A percentile compares a stretch with the other conserved stretches of the same genome.
Conservation (phyloP, 2,797 vertebrate genomes). For the Danio kyathit region DNA sequence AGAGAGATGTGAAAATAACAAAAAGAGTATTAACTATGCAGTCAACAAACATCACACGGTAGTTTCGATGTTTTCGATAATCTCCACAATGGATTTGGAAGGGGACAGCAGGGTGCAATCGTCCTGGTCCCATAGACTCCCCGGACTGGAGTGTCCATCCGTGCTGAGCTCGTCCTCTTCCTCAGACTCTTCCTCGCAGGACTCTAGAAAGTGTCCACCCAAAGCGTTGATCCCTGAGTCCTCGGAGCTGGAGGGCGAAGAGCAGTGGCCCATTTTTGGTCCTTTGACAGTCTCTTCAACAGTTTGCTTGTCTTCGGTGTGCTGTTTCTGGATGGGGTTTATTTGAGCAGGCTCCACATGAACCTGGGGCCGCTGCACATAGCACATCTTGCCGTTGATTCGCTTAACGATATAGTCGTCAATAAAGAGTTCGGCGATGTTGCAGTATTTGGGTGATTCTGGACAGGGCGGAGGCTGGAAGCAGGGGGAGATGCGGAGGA, state of each 20-base stretch:
- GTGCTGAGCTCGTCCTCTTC: slow-evolving; percentile 79
- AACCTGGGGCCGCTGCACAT: slow-evolving; percentile 89
- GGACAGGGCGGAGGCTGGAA: slow-evolving; percentile 91
- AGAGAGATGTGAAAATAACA: neutral
- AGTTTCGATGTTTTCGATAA: slow-evolving; percentile 98
- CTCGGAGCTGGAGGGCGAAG: slow-evolving; percentile 95
- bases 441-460: slow-evolving; percentile 91
- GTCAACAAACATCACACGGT: slow-evolving; percentile 84
- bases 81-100: slow-evolving; percentile 93
- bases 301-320: slow-evolving; percentile 70
- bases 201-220: slow-evolving; percentile 92
- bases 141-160: slow-evolving; percentile 86
- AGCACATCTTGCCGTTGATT: slow-evolving; percentile 99
- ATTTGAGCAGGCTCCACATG: slow-evolving; percentile 70
- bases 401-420: slow-evolving; percentile 97
- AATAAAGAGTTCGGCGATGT: slow-evolving; percentile 93
- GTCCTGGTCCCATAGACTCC: slow-evolving; percentile 93
- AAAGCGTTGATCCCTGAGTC: slow-evolving; percentile 97
- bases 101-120: slow-evolving; percentile 92
- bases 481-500: slow-evolving; percentile 90
- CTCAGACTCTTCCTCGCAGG: slow-evolving; percentile 90
- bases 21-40: slow-evolving; percentile 1
- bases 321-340: slow-evolving; percentile 61
- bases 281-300: slow-evolving; percentile 81
- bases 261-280: slow-evolving; percentile 93